Evolutionary conservation across 1,140 invertebrate species (phyloP).

Genomic region (Zaprionus kolodkinae): DNA sequence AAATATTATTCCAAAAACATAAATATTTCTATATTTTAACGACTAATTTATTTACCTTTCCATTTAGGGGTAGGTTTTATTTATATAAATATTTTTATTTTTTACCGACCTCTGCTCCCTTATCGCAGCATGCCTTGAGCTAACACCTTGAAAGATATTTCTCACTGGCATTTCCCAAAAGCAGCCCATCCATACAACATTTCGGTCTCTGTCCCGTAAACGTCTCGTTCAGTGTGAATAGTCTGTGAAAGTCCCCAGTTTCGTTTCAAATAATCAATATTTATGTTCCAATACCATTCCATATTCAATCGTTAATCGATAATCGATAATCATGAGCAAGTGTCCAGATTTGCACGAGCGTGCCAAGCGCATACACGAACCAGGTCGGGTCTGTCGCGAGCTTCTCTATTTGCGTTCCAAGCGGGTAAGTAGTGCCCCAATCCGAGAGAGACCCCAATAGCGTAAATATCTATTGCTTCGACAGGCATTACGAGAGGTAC

Average conservation of each 20-base stretch:
- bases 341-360: slow-evolving; percentile 57
- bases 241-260: slow-evolving; percentile 17
- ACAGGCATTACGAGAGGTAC: slow-evolving; percentile 86
- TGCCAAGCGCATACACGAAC: slow-evolving; percentile 64
- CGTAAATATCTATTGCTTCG: background rate
- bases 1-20: slow-evolving; percentile 35
- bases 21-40: slow-evolving; percentile 51
- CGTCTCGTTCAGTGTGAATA: slow-evolving; percentile 18
- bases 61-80: background rate
- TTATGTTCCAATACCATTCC: background rate
- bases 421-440: slow-evolving; percentile 44
- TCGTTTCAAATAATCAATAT: slow-evolving; percentile 1
- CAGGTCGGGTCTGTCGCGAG: slow-evolving; percentile 72
- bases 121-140: slow-evolving; percentile 6
- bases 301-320: background rate
- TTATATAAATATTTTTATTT: background rate
- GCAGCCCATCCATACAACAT: slow-evolving; percentile 56
- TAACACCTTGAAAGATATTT: slow-evolving; percentile 29
- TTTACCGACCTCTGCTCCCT: no score
- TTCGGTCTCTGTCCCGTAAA: slow-evolving; percentile 32
- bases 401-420: slow-evolving; percentile 59
- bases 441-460: no score
- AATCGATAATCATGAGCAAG: slow-evolving; percentile 40
- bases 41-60: slow-evolving; percentile 51
- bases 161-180: slow-evolving; percentile 47